Conservation (phyloP, 1,140 invertebrate genomes). For the Cyrtorhinus lividipennis region DNA sequence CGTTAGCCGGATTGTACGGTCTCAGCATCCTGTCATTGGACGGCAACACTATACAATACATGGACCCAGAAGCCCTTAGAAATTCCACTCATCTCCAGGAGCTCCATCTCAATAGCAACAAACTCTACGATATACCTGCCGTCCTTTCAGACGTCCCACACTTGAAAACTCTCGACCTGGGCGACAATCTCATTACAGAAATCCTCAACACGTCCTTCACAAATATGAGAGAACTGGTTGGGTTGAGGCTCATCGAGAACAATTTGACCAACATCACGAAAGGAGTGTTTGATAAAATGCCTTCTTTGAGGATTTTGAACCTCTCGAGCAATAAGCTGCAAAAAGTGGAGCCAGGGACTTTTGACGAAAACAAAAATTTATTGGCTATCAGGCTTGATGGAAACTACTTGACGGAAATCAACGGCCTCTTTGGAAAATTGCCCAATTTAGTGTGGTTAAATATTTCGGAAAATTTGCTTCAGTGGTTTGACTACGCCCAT, state of each 20-base stretch:
- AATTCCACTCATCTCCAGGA: constrained; percentile 75
- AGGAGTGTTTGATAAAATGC: constrained; percentile 68
- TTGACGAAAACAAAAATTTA: constrained; percentile 68
- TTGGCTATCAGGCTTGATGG: constrained; percentile 76
- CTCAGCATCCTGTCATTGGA: constrained; percentile 66
- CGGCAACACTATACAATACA: constrained; percentile 61
- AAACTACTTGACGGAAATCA: constrained; percentile 72
- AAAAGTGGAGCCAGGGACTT: constrained; percentile 66
- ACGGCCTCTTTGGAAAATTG: constrained; percentile 67
- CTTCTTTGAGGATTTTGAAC: constrained; percentile 71
- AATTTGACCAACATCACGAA: constrained; percentile 70
- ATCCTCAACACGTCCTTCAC: constrained; percentile 68
- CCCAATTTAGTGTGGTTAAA: constrained; percentile 81
- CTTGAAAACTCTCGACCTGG: constrained; percentile 72
- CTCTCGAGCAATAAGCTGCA: constrained; percentile 75
- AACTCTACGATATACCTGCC: constrained; percentile 63
- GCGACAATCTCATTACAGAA: constrained; percentile 72
- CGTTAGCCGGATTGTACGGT: constrained; percentile 60
- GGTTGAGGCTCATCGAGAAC: constrained; percentile 73
- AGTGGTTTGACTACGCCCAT: constrained; percentile 80
- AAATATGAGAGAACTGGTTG: constrained; percentile 65
- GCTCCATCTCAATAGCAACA: constrained; percentile 78
- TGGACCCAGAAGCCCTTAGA: constrained; percentile 62
- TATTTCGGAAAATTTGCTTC: constrained; percentile 76
- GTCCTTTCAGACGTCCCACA: constrained; percentile 64